Percentiles rank a stretch among this genome's conserved stretches.
These are phyloP conservation scores for Odiellus spinosus DNA, from an alignment of 2,888 invertebrate species.

Conservation along the genomic window DNA sequence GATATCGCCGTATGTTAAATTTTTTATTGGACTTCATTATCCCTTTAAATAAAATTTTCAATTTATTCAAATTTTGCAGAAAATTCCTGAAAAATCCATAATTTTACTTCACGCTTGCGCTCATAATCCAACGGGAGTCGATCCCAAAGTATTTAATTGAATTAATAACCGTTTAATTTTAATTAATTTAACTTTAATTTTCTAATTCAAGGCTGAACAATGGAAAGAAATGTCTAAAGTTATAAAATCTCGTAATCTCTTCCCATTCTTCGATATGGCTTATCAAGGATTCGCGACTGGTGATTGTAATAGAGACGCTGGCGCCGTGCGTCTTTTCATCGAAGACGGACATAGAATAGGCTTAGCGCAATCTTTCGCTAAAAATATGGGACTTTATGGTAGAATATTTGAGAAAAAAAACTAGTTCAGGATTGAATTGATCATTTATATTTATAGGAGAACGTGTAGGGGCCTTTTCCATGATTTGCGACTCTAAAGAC, in stretches of 20 bases:
- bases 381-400: conserved; percentile 84
- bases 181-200: not conserved
- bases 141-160: conserved; percentile 42
- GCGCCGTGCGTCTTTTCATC: conserved; percentile 70
- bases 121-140: conserved; percentile 95
- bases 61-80: conserved; percentile 43
- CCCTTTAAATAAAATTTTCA: no score
- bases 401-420: no score
- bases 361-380: conserved; percentile 86
- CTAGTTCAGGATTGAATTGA: no score
- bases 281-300: conserved; percentile 92
- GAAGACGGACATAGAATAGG: conserved; percentile 72
- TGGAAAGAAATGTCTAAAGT: conserved; percentile 74
- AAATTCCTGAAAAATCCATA: conserved; percentile 77
- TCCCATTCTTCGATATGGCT: conserved; percentile 95
- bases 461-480: conserved; percentile 75
- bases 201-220: conserved; percentile 18
- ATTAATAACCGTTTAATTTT: not conserved
- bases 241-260: conserved; percentile 52
- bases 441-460: no score
- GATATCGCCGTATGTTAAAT: conserved; percentile 45
- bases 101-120: conserved; percentile 92
- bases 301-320: conserved; percentile 67
- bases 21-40: not conserved
- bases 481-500: conserved; percentile 56